Evolutionary conservation across 2,797 vertebrate genomes (phyloP), one percentile per base, ranked within the genome.

Genomic region (Linurgus olivaceus): DNA sequence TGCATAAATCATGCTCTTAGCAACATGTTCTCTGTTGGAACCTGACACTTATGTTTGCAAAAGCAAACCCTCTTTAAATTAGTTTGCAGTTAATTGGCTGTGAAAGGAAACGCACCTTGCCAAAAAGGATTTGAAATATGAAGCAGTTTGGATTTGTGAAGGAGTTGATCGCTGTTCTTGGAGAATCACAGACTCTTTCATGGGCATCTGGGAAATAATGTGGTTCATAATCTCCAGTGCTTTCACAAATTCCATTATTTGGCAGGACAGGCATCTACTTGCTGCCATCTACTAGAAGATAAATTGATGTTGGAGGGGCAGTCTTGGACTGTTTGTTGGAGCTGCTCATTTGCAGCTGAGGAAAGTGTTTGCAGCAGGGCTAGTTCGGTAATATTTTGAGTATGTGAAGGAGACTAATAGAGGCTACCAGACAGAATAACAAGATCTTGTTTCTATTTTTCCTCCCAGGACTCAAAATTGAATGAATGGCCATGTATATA

Each of bases 11-110:
- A 68, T 40, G 87, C 79, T 90, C 66, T 93, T 80, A 90, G 94
- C 81, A 91, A 86, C 84, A 47, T 11, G 17, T 89, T 92, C 93
- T 77, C 91, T 67, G 89, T 67, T 94, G 93, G 95, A 95, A 93
- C 66, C 87, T 72, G 93, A 83, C 50, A 71, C 89, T 93, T 80
- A 8, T 19, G 85, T 96, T 96, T 93, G 93, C 75, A 72, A 77
- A 91, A 93, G 81, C 79, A 92, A 96, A 78, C 91, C 84, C 73
- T 52, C 74, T 91, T 89, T 91, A 93, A 95, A 96, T 95, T 89
- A 96, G 91, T 91, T 91, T 93, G 89, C 73, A 90, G 87, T 90
- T 96, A 96, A 96, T 96, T 96, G 91, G 78, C 89, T 93, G 93
- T 94, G 94, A 96, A 94, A 84, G 82, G 82, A 94, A 90, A 88